Base-by-base conservation (phyloP, 2,113 vertebrate genomes). In the Embiotoca jacksoni region DNA sequence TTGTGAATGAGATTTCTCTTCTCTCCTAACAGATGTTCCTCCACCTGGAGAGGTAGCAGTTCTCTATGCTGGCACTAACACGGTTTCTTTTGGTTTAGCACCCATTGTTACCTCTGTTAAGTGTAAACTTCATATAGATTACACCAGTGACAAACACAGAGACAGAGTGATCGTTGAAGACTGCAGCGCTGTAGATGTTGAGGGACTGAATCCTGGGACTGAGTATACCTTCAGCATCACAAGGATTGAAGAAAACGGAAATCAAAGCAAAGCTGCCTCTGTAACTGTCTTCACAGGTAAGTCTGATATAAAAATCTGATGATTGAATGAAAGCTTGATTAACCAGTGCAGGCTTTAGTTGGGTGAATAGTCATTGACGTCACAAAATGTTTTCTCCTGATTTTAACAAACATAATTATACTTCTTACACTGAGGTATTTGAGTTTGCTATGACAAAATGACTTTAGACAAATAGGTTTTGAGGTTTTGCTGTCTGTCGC, bases 141-240 rank as follows among this genome's bases (percentile, higher is more conserved):
- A 70, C 64, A 72, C 7, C 37, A 50, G 46, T 39, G 16, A 10
- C 3, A 44, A 16, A 32, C 32, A 66, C 1, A 55, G 6, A 47
- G 62, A 36, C 60, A 72, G 3, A 46, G 15, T 69, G 37, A 52
- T 30, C 4, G 7, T 16, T n/a, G 37, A 63, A 56, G 63, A 78
- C 39, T 30, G 16, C 33, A 11, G 30, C 49, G 30, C 13, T 32
- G 64, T 59, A 55, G 62, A 82, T 3, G 47, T 87, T 37, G 13
- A 23, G 15, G 83, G 67, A 1, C 78, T 91, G n/a, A 63, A 4
- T 39, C 81, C 88, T 57, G 85, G 75, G 6, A 89, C 80, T 3
- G 57, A 85, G 32, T 84, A 90, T 57, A 84, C 47, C 3, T 85
- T 85, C 78, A 83, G 32, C 9, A 15, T 90, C 36, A 49, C 8